These are phyloP conservation scores for Rutpela maculata DNA, from an alignment of 2,888 invertebrate species.

Conservation along the genomic window DNA sequence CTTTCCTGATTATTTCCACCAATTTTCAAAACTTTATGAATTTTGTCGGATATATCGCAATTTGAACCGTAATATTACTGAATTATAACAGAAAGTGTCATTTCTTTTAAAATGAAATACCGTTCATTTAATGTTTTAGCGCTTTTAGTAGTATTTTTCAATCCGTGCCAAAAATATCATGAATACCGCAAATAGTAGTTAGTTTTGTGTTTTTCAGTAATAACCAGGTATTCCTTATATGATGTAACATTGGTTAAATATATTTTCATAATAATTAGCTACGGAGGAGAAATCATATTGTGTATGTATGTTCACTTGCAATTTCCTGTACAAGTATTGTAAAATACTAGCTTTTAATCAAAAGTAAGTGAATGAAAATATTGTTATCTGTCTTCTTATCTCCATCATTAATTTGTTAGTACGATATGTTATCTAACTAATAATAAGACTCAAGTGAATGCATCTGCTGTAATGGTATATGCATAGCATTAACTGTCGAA, in stretches of 20 bases:
- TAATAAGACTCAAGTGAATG: constrained; percentile 45
- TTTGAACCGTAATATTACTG: too few species aligned
- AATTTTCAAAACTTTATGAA: too few species aligned
- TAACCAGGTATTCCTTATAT: too few species aligned
- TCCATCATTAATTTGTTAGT: neutral
- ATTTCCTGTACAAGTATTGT: neutral
- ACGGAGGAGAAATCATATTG: neutral
- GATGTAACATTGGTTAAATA: neutral
- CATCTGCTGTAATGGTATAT: constrained; percentile 36
- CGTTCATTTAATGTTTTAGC: too few species aligned
- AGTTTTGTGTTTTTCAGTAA: too few species aligned
- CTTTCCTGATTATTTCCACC: too few species aligned
- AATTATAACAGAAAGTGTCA: too few species aligned
- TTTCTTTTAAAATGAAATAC: too few species aligned
- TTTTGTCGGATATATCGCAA: too few species aligned
- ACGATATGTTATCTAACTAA: constrained; percentile 18
- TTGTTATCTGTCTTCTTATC: neutral
- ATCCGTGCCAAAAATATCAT: too few species aligned
- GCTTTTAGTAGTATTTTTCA: too few species aligned
- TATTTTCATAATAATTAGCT: neutral
- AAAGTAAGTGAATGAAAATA: neutral
- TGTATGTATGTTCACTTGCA: neutral
- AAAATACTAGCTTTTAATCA: neutral
- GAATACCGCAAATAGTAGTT: too few species aligned
- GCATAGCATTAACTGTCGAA: constrained; percentile 35